These are phyloP conservation scores for Idris sp. DNA, from an alignment of 1,140 invertebrate genomes.

Conservation along the genomic window DNA sequence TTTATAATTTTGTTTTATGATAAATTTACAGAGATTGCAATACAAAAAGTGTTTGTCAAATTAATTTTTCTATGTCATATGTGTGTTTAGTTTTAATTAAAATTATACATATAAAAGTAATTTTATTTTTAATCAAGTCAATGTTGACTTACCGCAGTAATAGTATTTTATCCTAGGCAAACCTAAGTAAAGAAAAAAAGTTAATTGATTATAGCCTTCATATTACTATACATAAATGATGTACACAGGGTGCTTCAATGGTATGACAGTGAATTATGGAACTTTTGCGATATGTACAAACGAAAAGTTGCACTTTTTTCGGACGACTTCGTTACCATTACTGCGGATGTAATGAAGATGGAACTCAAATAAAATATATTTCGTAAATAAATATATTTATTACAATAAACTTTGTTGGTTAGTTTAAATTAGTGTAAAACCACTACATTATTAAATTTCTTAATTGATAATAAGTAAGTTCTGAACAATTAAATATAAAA, in stretches of 20 bases:
- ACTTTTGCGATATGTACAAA: constrained; percentile 10
- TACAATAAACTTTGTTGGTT: constrained; percentile 4
- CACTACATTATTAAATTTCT: constrained; percentile 4
- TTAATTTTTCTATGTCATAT: too few species aligned
- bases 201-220: constrained; percentile 53
- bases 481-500: too few species aligned
- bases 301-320: background rate
- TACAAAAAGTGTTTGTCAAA: too few species aligned
- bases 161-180: constrained; percentile 84
- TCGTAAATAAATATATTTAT: constrained; percentile 26
- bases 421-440: constrained; percentile 2
- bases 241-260: constrained; percentile 51
- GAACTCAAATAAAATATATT: constrained; percentile 10
- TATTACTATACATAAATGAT: constrained; percentile 23
- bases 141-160: constrained; percentile 81
- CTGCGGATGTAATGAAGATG: constrained; percentile 40
- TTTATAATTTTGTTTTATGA: constrained; percentile 6
- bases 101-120: too few species aligned
- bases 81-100: too few species aligned
- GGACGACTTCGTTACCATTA: constrained; percentile 56
- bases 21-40: too few species aligned
- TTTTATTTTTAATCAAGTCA: constrained; percentile 8
- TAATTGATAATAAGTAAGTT: too few species aligned
- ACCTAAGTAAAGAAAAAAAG: constrained; percentile 77
- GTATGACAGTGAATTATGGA: constrained; percentile 42